phyloP scores from a whole-genome alignment of 35 echinoderm and acorn worm genomes.

The Apostichopus japonicus region DNA sequence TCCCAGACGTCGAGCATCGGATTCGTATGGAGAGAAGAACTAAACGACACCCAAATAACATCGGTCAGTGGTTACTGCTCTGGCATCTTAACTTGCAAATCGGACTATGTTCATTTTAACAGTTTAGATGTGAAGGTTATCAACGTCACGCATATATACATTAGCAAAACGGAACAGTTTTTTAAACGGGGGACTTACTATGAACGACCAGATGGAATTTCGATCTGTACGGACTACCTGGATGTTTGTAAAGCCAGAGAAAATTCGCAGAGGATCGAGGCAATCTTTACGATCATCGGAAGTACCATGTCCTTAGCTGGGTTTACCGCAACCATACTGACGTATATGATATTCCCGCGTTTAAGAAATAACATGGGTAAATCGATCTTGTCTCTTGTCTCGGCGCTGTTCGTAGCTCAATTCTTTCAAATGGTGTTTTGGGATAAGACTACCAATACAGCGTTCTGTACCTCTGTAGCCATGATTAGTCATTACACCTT shows the following conservation, averaged over 20 bases:
- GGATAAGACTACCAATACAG: slow-evolving; percentile 1
- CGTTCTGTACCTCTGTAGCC: slow-evolving; percentile 25
- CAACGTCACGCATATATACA: neutral
- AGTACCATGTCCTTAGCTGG: slow-evolving; percentile 9
- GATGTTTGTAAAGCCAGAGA: neutral
- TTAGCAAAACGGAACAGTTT: neutral
- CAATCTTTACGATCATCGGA: slow-evolving; percentile 15
- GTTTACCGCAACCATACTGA: slow-evolving; percentile 10
- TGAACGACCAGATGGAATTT: neutral
- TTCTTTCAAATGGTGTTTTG: slow-evolving; percentile 20
- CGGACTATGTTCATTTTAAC: neutral
- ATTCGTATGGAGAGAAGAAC: neutral
- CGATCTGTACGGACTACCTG: neutral
- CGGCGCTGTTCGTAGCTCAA: slow-evolving; percentile 18
- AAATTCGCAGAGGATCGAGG: neutral
- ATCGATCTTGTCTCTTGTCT: slow-evolving; percentile 32
- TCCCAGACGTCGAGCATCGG: neutral
- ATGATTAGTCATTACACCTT: slow-evolving; percentile 32
- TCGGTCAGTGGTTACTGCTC: neutral
- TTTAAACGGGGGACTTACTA: neutral
- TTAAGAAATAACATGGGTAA: slow-evolving; percentile 54
- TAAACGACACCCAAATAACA: neutral
- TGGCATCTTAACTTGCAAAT: neutral
- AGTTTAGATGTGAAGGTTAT: neutral
- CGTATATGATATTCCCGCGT: neutral